Conservation (phyloP, 2,113 vertebrate species). For the Urocolius indicus region DNA sequence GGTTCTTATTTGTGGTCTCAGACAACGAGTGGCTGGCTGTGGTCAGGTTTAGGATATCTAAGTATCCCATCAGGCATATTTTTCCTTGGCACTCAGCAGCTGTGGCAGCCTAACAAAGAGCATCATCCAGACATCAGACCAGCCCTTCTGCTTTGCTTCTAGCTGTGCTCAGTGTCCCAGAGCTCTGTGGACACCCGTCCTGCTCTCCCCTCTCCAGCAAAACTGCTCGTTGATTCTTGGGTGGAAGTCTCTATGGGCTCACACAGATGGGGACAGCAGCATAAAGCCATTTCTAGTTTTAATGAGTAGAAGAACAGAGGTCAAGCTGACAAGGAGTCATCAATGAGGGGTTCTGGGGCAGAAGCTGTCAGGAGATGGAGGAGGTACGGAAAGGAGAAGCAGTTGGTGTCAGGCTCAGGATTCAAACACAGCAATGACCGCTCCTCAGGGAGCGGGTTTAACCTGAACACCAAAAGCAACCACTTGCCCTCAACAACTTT, state of each 20-base stretch:
- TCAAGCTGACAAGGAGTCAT: not conserved
- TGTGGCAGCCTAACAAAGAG: not conserved
- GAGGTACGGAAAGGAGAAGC: not conserved
- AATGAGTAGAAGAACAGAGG: not conserved
- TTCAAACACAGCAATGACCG: not conserved
- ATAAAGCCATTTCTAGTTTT: not conserved
- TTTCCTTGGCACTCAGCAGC: not conserved
- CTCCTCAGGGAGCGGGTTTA: not conserved
- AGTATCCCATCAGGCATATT: not conserved
- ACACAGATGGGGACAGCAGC: not conserved
- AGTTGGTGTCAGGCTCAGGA: not conserved
- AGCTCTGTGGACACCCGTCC: not conserved
- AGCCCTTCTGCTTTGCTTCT: not conserved
- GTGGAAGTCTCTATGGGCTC: not conserved
- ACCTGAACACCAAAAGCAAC: not conserved
- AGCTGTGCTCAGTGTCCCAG: not conserved
- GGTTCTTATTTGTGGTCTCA: not conserved
- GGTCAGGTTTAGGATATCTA: not conserved
- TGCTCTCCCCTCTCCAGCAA: not conserved
- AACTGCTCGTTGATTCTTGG: not conserved
- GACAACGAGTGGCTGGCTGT: not conserved
- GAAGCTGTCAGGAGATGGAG: not conserved
- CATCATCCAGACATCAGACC: not conserved
- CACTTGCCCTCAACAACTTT: fast-evolving
- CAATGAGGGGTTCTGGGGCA: not conserved